Conservation (phyloP, 2,113 vertebrate genomes). For the Ardeotis arabs region DNA sequence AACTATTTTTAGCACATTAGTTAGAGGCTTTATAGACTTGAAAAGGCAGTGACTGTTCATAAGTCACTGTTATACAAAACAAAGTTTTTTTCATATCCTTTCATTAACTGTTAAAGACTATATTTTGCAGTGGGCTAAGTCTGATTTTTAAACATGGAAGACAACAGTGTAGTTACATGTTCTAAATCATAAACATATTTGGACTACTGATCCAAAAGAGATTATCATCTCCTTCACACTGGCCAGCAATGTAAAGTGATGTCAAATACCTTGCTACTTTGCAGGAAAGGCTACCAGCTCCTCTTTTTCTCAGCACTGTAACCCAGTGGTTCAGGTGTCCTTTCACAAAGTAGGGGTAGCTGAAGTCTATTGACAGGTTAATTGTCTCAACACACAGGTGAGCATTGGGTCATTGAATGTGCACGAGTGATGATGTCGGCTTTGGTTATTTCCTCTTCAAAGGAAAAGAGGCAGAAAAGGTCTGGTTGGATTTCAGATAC, state of each 20-base stretch:
- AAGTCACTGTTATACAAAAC: conserved; percentile 28
- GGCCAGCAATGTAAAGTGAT: not conserved
- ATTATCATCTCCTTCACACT: not conserved
- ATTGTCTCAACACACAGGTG: not conserved
- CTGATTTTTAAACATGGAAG: not conserved
- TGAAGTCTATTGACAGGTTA: not conserved
- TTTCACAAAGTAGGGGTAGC: not conserved
- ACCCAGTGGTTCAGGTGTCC: not conserved
- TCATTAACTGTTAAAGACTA: conserved; percentile 1
- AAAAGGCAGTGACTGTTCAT: conserved; percentile 11
- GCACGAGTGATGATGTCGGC: not conserved
- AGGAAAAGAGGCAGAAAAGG: not conserved
- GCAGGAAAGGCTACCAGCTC: not conserved
- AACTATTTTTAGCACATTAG: conserved; percentile 65
- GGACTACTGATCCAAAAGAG: not conserved
- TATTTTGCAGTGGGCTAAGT: not conserved
- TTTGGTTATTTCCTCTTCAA: not conserved
- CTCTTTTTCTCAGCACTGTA: not conserved
- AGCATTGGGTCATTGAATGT: not conserved
- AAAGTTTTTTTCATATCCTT: conserved; percentile 12
- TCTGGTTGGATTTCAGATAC: not conserved
- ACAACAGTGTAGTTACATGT: not conserved
- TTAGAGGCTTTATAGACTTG: conserved; percentile 56
- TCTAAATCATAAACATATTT: not conserved
- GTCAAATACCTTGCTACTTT: not conserved